Evolutionary conservation across 2,888 invertebrate genomes (phyloP).

Genomic region (Heliconius ethilla): DNA sequence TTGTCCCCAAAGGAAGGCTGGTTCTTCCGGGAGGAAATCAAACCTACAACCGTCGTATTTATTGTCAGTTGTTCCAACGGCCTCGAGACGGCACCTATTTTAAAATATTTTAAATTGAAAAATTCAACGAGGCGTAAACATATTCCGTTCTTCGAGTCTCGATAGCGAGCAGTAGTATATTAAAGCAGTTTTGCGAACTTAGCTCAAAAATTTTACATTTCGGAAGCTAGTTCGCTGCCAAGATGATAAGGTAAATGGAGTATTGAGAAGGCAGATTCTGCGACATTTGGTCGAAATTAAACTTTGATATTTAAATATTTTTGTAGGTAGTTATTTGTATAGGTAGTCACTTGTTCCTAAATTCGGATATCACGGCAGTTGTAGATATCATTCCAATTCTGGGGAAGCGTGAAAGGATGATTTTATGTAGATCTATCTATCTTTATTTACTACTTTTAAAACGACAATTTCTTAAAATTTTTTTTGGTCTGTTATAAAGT

Average conservation of each 20-base stretch:
- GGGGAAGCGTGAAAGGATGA: no score
- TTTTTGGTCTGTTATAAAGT: no score
- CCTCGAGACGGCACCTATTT: neutral
- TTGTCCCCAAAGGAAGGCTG: no score
- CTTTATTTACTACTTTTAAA: no score
- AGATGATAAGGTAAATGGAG: constrained; percentile 41
- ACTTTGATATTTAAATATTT: constrained; percentile 28
- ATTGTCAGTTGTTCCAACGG: neutral
- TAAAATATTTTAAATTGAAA: constrained; percentile 31
- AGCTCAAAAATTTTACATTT: constrained; percentile 37
- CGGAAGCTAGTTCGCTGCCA: constrained; percentile 40
- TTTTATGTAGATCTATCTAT: no score
- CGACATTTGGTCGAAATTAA: constrained; percentile 23
- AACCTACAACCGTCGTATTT: no score
- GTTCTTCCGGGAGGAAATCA: no score
- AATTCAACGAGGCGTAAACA: constrained; percentile 30
- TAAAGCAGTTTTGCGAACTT: constrained; percentile 36
- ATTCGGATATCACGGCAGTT: neutral
- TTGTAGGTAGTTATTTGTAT: neutral
- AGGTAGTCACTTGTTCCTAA: constrained; percentile 11
- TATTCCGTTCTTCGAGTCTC: constrained; percentile 29
- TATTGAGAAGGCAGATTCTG: constrained; percentile 31
- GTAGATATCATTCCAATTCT: no score
- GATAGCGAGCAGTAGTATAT: constrained; percentile 31
- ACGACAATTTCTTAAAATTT: no score